These are phyloP conservation scores for Ariolimax columbianus DNA, from an alignment of 2,888 invertebrate species.

Conservation along the genomic window DNA sequence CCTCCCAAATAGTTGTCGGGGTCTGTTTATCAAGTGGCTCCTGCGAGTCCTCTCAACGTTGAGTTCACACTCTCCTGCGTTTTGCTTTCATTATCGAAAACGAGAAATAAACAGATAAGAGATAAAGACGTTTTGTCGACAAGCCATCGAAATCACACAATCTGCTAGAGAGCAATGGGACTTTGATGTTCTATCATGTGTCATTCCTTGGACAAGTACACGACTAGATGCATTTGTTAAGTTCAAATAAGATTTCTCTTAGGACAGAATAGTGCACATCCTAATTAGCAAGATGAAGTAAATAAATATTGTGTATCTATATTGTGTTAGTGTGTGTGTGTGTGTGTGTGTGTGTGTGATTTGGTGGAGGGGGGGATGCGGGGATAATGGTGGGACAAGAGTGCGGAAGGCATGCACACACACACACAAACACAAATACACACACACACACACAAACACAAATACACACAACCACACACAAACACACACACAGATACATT, in stretches of 20 bases:
- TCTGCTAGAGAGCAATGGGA: background rate
- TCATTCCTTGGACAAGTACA: background rate
- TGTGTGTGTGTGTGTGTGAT: too few relatives aligned
- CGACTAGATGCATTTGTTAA: background rate
- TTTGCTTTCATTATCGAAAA: slow-evolving; percentile 29
- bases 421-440: background rate
- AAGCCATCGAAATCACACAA: background rate
- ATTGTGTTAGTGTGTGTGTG: too few relatives aligned
- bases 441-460: background rate
- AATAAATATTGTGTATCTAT: too few relatives aligned
- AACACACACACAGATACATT: background rate
- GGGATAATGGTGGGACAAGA: too few relatives aligned
- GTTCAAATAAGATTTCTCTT: background rate
- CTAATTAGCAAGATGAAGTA: background rate
- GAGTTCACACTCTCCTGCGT: background rate
- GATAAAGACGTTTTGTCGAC: slow-evolving; percentile 8
- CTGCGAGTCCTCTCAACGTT: background rate
- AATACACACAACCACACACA: background rate
- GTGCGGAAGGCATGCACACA: background rate
- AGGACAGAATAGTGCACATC: background rate
- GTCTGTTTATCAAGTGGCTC: slow-evolving; percentile 16
- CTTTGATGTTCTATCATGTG: background rate
- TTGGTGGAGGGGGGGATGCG: too few relatives aligned
- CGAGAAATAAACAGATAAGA: slow-evolving; percentile 12
- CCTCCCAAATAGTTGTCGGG: background rate